These are phyloP conservation scores for Cybosia mesomella DNA, from an alignment of 2,888 invertebrate genomes.

Conservation along the genomic window DNA sequence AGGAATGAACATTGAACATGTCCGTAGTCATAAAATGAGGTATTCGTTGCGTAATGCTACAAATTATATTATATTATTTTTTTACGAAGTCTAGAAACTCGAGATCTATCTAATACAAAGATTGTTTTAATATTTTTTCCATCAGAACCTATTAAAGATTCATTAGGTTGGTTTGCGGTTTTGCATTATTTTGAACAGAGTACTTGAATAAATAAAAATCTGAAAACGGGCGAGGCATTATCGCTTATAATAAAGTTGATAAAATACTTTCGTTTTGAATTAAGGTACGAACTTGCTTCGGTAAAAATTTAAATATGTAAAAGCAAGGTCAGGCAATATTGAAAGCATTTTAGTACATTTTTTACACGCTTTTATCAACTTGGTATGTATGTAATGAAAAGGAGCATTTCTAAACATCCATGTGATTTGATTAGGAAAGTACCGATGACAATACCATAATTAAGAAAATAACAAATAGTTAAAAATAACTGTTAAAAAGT, in stretches of 20 bases:
- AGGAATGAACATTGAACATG: no score
- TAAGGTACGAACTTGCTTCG: not conserved
- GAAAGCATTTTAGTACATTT: not conserved
- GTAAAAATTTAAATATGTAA: conserved; percentile 5
- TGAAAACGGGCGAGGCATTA: not conserved
- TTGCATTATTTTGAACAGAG: conserved; percentile 8
- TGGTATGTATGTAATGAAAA: no score
- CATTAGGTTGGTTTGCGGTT: conserved; percentile 11
- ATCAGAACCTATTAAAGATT: conserved; percentile 10
- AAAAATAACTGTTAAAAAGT: no score
- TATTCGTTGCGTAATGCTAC: no score
- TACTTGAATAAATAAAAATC: conserved; percentile 6
- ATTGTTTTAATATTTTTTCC: conserved; percentile 7
- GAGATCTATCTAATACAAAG: not conserved
- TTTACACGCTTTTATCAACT: no score
- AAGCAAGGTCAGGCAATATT: not conserved
- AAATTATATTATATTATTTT: no score
- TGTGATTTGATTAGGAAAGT: no score
- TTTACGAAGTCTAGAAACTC: not conserved
- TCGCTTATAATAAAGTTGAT: conserved; percentile 9
- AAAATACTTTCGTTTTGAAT: conserved; percentile 3
- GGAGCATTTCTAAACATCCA: no score
- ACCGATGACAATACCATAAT: no score
- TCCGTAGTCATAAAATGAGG: no score
- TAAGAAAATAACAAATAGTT: no score